phyloP scores from a whole-genome alignment of 2,888 invertebrate species.

The Pyrrhosoma nymphula region DNA sequence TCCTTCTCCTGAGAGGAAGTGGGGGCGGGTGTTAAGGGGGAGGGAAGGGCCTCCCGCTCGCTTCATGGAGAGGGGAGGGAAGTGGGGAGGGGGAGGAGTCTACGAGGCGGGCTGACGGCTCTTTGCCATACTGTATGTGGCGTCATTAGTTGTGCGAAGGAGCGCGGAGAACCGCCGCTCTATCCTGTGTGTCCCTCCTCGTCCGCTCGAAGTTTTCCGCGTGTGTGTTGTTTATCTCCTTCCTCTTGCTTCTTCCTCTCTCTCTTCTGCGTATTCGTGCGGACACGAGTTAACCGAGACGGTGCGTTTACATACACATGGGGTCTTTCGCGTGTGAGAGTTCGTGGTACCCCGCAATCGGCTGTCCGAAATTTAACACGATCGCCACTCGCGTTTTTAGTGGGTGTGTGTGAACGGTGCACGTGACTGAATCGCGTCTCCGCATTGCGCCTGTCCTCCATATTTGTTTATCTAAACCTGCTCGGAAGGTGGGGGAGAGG shows the following conservation, averaged over 20 bases:
- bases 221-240: no score
- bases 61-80: neutral
- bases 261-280: neutral
- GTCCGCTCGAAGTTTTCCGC: neutral
- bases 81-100: neutral
- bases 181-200: neutral
- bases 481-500: no score
- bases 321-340: no score
- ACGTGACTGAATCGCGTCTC: neutral
- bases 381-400: neutral
- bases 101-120: neutral
- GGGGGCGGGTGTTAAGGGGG: slow-evolving; percentile 47
- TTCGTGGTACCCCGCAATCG: no score
- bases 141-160: slow-evolving; percentile 63
- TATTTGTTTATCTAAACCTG: neutral
- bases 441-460: neutral
- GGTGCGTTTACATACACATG: no score
- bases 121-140: slow-evolving; percentile 48
- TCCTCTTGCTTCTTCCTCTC: no score
- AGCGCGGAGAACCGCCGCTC: slow-evolving; percentile 11
- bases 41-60: slow-evolving; percentile 11
- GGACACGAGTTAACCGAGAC: neutral
- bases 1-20: slow-evolving; percentile 37
- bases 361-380: neutral
- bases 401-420: neutral